Percentiles rank a stretch among this genome's conserved stretches.
These are phyloP conservation scores for Brachyptera putata DNA, from an alignment of 2,888 invertebrate species.

Conservation along the genomic window DNA sequence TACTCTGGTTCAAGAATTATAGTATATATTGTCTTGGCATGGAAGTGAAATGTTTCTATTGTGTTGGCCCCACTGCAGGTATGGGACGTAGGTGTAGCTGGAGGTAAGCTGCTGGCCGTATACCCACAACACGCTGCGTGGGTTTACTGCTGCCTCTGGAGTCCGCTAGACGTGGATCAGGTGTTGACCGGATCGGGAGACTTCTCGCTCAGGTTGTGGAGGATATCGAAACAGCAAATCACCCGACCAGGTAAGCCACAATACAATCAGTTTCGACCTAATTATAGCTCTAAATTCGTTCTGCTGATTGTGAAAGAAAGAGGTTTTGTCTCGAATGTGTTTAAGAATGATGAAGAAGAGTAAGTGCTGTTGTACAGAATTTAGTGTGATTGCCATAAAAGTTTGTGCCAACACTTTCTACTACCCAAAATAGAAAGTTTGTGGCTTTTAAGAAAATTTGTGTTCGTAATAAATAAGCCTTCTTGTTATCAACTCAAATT, in stretches of 20 bases:
- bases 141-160: slow-evolving; percentile 61
- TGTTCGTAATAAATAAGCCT: too few relatives aligned
- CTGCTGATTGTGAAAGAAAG: background rate
- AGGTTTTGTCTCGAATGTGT: background rate
- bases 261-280: background rate
- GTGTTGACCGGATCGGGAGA: slow-evolving; percentile 66
- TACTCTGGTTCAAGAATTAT: too few relatives aligned
- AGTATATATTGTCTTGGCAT: too few relatives aligned
- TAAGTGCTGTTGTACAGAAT: too few relatives aligned
- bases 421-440: too few relatives aligned
- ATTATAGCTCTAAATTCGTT: background rate
- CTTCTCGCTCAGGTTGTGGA: slow-evolving; percentile 63
- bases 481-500: too few relatives aligned
- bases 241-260: background rate
- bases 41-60: too few relatives aligned
- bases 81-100: slow-evolving; percentile 57
- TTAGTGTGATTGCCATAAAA: too few relatives aligned
- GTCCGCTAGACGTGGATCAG: slow-evolving; percentile 55
- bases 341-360: too few relatives aligned
- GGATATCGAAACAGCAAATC: slow-evolving; percentile 40
- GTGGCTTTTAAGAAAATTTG: too few relatives aligned
- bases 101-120: slow-evolving; percentile 37
- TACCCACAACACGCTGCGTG: background rate
- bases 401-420: too few relatives aligned
- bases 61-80: too few relatives aligned